Conservation (phyloP, 2,113 vertebrate genomes). For the Crotalus horridus region DNA sequence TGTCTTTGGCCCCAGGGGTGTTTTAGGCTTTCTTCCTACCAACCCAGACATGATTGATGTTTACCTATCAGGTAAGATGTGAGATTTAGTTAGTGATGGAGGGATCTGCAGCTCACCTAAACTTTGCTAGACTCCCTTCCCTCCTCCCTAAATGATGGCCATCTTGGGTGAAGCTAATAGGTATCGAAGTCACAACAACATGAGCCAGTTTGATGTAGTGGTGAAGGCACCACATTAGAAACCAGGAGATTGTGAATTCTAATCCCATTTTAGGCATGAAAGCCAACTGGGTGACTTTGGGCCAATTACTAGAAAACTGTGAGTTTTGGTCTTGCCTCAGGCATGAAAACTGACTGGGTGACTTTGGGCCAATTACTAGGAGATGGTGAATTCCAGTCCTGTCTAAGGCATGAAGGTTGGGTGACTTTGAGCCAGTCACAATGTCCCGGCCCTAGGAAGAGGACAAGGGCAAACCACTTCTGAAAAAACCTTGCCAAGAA, state of each 20-base stretch:
- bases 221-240: not conserved
- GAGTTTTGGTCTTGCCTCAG: no score
- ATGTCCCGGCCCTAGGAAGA: not conserved
- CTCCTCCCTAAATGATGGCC: not conserved
- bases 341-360: not conserved
- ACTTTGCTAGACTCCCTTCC: not conserved
- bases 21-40: conserved; percentile 82
- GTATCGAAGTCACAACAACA: not conserved
- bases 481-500: not conserved
- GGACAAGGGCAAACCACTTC: not conserved
- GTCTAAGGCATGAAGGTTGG: not conserved
- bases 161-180: not conserved
- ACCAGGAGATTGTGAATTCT: not conserved
- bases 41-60: conserved; percentile 64
- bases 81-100: not conserved
- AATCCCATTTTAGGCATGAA: no score
- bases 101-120: not conserved
- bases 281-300: no score
- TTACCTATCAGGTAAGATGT: conserved; percentile 75
- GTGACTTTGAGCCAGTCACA: not conserved
- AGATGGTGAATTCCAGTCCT: not conserved
- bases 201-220: not conserved
- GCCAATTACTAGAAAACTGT: no score
- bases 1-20: conserved; percentile 76
- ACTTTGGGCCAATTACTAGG: not conserved